These are phyloP conservation scores for Anas georgica DNA, from an alignment of 2,797 vertebrate species.

Conservation along the genomic window DNA sequence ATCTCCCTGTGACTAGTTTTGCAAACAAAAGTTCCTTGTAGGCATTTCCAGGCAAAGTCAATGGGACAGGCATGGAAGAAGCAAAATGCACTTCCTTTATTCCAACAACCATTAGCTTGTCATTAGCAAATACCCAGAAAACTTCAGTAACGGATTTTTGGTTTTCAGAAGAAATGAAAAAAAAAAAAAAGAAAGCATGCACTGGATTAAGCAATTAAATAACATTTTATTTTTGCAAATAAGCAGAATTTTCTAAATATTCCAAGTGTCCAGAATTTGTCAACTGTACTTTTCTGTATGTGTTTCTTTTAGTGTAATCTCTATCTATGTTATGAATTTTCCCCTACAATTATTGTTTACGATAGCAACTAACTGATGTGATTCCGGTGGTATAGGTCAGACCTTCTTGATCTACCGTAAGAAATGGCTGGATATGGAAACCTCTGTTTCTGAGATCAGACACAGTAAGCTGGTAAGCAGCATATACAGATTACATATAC, in stretches of 20 bases:
- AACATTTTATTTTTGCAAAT: not conserved
- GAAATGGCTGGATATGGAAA: not conserved
- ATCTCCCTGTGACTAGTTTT: not conserved
- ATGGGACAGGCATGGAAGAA: not conserved
- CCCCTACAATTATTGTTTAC: not conserved
- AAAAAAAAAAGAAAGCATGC: not conserved
- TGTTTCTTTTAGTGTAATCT: not conserved
- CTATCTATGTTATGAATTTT: not conserved
- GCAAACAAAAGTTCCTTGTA: not conserved
- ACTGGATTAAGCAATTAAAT: not conserved
- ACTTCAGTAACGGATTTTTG: not conserved
- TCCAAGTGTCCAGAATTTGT: not conserved
- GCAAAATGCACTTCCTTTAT: not conserved
- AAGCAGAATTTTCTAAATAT: not conserved
- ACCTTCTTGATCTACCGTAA: not conserved
- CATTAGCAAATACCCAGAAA: not conserved
- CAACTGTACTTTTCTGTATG: not conserved
- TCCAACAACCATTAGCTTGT: not conserved
- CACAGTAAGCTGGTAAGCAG: not conserved
- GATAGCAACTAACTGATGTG: not conserved
- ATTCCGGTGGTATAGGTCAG: not conserved
- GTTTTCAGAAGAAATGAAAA: not conserved
- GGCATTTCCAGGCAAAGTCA: conserved; percentile 24
- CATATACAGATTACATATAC: not conserved
- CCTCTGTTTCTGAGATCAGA: not conserved